Base-by-base conservation (phyloP, 2,797 vertebrate genomes). In the Onychomys torridus region DNA sequence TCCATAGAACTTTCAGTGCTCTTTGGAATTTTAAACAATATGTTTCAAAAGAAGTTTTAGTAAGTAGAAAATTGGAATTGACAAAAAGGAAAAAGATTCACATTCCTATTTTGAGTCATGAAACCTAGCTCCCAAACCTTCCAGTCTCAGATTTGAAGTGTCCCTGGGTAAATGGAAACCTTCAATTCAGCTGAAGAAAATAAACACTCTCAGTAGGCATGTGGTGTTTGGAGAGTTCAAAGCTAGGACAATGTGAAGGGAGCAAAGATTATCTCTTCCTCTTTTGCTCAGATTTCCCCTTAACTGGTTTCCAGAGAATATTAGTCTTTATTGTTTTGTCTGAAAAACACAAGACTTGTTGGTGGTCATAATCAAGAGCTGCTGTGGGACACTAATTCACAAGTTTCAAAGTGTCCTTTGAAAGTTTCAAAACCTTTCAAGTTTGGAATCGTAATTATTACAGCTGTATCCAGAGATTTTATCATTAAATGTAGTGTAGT, bases 311-410 rank as follows among this genome's bases (percentile, higher is more conserved):
- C 91, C 55, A 96, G n/a, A 87, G 91, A 93, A 77, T 90, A 79
- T 86, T 32, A 63, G 17, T 91, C 29, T 93, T 84, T 77, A 93
- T 67, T 93, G 71, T 93, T 97, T 94, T 91, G 83, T 98, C 82
- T 97, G 84, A 95, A 92, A 91, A 84, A 91, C 77, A 63, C 34
- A 71, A 90, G 83, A 73, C 69, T 78, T 3, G 3, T 37, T 65
- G 29, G 19, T 87, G 34, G 16, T 87, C 52, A 25, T 89, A 71
- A 95, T 27, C 61, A 67, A 89, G 43, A 90, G 25, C 49, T 46
- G 90, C 88, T 83, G 6, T 29, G 88, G 69, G 59, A 8, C 5
- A 43, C 67, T 81, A 12, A 76, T 65, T 61, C 71, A 27, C 23
- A 63, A 17, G 67, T 91, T 88, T 90, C 17, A 27, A 93, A 96